These are phyloP conservation scores for Malthinus seriepunctatus DNA, from an alignment of 2,888 invertebrate species.

Conservation along the genomic window DNA sequence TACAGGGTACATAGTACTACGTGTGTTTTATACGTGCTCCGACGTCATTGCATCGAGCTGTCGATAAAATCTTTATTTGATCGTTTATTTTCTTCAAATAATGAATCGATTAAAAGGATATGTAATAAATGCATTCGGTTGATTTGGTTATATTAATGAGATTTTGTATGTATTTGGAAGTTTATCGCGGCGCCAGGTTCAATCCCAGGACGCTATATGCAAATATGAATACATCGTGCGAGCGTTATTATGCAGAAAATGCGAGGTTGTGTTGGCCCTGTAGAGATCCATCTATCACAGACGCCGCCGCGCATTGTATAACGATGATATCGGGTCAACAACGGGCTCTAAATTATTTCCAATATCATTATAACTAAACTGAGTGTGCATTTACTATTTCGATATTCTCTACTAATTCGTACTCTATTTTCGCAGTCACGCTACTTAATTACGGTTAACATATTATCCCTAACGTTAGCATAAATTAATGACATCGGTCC, in stretches of 20 bases:
- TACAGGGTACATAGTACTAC: conserved; percentile 34
- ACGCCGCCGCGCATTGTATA: conserved; percentile 36
- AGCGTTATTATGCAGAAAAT: conserved; percentile 31
- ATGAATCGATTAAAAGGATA: conserved; percentile 7
- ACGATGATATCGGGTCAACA: conserved; percentile 42
- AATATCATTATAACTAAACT: conserved; percentile 23
- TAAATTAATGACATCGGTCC: conserved; percentile 14
- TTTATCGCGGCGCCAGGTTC: conserved; percentile 21
- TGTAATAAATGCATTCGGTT: not conserved
- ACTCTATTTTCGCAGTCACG: conserved; percentile 16
- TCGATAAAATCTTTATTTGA: conserved; percentile 35
- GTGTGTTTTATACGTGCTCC: conserved; percentile 33
- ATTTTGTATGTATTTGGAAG: conserved; percentile 19
- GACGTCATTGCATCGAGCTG: conserved; percentile 26
- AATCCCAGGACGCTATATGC: conserved; percentile 22
- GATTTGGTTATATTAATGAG: conserved; percentile 17
- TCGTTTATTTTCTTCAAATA: conserved; percentile 32
- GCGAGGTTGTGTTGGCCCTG: conserved; percentile 33
- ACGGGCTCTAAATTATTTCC: conserved; percentile 40
- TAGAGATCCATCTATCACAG: conserved; percentile 43
- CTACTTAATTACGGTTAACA: conserved; percentile 13
- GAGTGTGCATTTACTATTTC: conserved; percentile 9
- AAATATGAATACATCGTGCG: conserved; percentile 27
- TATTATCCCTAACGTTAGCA: conserved; percentile 11
- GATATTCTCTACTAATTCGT: conserved; percentile 18